Evolutionary conservation across 2,888 invertebrate species (phyloP).

Genomic region (Bimastos eiseni): DNA sequence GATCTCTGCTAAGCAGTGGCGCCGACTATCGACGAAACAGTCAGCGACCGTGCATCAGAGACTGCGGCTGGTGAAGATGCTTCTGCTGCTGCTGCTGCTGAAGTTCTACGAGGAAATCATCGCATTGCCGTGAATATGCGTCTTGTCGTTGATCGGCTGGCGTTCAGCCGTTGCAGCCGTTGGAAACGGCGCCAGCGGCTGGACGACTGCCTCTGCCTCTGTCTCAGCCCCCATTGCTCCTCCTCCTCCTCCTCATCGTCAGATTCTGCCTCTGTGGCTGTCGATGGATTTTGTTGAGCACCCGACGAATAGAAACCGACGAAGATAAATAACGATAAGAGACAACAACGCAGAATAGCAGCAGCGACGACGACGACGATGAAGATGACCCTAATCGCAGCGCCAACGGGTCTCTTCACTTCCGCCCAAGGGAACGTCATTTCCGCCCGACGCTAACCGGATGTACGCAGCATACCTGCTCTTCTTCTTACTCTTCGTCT

Average conservation of each 20-base stretch:
- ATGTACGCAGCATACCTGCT: neutral
- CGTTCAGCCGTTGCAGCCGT: neutral
- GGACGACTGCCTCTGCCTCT: neutral
- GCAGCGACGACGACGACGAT: neutral
- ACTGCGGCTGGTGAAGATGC: neutral
- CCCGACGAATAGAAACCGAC: neutral
- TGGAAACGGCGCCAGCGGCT: conserved; percentile 13
- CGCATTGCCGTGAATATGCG: neutral
- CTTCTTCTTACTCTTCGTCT: neutral
- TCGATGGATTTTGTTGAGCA: conserved; percentile 3
- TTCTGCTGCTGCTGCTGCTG: neutral
- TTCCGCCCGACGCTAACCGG: neutral
- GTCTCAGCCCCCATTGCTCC: neutral
- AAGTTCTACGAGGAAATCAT: neutral
- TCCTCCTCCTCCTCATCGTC: neutral
- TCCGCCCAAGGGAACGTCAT: neutral
- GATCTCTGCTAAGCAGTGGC: neutral
- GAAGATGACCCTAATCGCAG: too few relatives aligned
- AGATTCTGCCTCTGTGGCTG: neutral
- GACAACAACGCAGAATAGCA: neutral
- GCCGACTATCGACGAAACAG: neutral
- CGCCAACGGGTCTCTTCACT: neutral
- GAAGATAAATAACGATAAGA: neutral
- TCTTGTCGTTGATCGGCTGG: neutral
- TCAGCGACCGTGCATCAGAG: neutral